Evolutionary conservation across 2,888 invertebrate genomes (phyloP), one percentile per base, ranked within the genome.

Genomic region (Petrolisthes cinctipes): DNA sequence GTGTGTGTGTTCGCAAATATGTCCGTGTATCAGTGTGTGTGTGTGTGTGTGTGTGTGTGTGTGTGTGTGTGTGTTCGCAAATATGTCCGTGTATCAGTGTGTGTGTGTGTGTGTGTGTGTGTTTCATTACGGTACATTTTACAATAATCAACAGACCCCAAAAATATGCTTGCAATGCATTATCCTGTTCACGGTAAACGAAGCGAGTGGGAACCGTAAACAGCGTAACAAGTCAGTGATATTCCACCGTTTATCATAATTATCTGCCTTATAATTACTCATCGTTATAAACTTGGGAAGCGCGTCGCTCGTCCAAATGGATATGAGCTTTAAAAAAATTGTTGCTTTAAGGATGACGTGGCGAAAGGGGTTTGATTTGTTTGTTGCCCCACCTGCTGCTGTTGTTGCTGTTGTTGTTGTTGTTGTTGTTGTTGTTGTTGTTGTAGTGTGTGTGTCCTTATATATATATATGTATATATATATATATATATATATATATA

Each of bases 401-500:
- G 37, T 2, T 37, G 37, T 2, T 37, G 37, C 2, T 37, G 37
- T 37, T 37, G 37, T 37, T 37, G 37, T 37, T 37, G 37, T 37
- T 37, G 37, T 37, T 37, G 37, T 37, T 66, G 11, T 53, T 17
- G 66, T 4, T 79, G 51, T 78, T 11, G 37, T 20, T 17, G 17
- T 56, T 56, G 7, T 20, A 0, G 56, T 17, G 56, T 76, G 17
- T 9, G 5, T 37, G 37, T 37, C 37, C 0, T 0, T 71, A 5
- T 71, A 71, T 71, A 71, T 75, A 75, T 23, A 23, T 4, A 9
- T 51, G 14, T 14, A 54, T n/a, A 79, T 79, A 79, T 79, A 79
- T 79, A 56, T 54, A 82, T 37, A 82, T 37, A 82, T 37, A 82
- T 37, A 82, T 37, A 82, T 37, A 82, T 14, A 82, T 14, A 82